These are phyloP conservation scores for Cercopithecus mona DNA, from an alignment of 2,113 vertebrate genomes.

Conservation along the genomic window DNA sequence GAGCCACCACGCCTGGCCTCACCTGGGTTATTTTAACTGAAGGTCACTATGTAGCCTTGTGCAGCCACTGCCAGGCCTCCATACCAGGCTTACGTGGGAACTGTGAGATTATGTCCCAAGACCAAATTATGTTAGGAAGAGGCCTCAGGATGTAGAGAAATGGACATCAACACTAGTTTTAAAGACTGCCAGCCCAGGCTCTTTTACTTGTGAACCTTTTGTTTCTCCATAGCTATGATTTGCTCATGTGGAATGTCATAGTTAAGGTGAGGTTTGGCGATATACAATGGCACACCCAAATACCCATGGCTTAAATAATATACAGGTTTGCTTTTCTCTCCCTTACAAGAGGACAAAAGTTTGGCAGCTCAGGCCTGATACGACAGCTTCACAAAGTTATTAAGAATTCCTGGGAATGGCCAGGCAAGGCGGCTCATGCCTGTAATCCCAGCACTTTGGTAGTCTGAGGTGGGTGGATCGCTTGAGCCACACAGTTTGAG, in stretches of 20 bases:
- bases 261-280: background rate
- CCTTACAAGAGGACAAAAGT: background rate
- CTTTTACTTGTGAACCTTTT: background rate
- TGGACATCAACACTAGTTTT: background rate
- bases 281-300: background rate
- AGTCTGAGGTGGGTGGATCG: too few species aligned
- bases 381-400: background rate
- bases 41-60: background rate
- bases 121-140: background rate
- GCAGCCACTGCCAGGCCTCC: background rate
- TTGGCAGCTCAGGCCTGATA: background rate
- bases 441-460: too few species aligned
- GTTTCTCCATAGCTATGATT: background rate
- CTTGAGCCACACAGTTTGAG: too few species aligned
- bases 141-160: background rate
- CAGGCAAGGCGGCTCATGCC: too few species aligned
- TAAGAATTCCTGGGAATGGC: background rate
- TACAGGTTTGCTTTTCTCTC: background rate
- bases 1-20: too few species aligned
- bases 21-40: background rate
- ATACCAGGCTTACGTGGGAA: background rate
- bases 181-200: background rate
- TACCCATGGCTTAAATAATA: background rate
- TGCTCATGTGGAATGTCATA: background rate
- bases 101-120: background rate